Evolutionary conservation across 2,888 invertebrate species (phyloP).

Genomic region (Venusia cambrica): DNA sequence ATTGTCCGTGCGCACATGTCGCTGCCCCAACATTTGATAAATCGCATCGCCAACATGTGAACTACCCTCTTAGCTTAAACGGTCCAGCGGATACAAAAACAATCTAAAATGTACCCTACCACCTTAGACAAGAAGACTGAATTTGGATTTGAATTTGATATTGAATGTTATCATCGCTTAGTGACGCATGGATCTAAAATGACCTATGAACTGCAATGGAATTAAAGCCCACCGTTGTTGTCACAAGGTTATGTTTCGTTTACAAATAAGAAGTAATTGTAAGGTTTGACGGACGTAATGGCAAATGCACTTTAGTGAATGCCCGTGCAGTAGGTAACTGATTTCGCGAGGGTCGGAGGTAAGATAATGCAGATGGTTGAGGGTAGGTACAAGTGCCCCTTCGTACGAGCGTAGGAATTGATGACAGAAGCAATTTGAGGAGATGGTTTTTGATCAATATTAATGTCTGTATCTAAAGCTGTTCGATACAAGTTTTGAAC

Average conservation of each 20-base stretch:
- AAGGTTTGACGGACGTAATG: constrained; percentile 65
- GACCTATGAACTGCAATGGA: constrained; percentile 11
- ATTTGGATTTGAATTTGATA: constrained; percentile 28
- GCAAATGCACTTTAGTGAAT: constrained; percentile 75
- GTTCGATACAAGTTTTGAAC: constrained; percentile 6
- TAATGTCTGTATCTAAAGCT: constrained; percentile 30
- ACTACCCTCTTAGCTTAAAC: constrained; percentile 79
- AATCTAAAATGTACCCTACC: constrained; percentile 28
- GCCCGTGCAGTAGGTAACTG: constrained; percentile 67
- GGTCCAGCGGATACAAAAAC: constrained; percentile 40
- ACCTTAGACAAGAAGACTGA: constrained; percentile 32
- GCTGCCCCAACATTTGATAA: constrained; percentile 74
- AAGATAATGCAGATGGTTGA: constrained; percentile 75
- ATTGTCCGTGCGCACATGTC: constrained; percentile 76
- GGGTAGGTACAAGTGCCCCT: constrained; percentile 45
- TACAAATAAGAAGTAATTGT: constrained; percentile 45
- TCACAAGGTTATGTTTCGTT: constrained; percentile 35
- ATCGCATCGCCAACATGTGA: constrained; percentile 77
- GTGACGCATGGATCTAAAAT: constrained; percentile 37
- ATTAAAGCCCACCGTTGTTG: constrained; percentile 30
- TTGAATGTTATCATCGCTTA: constrained; percentile 65
- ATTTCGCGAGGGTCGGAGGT: constrained; percentile 68
- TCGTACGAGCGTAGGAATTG: constrained; percentile 46
- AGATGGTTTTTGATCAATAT: constrained; percentile 71
- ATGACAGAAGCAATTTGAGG: constrained; percentile 69